Percentiles rank a stretch among this genome's conserved stretches.
Conservation (phyloP, 2,113 vertebrate genomes). For the Petaurus breviceps region DNA sequence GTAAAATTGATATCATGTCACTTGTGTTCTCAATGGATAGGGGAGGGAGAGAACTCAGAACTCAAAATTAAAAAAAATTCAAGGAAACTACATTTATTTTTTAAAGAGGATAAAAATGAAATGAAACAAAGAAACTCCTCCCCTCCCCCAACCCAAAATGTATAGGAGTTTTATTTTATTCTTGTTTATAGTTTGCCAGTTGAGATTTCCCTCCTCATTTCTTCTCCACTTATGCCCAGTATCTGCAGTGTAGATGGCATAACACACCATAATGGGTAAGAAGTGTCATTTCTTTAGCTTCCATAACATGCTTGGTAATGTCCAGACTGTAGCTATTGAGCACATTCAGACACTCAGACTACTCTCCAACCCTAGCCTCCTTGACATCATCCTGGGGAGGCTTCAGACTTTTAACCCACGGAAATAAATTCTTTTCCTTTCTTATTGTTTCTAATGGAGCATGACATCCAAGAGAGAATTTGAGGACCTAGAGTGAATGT, state of each 20-base stretch:
- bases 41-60: not conserved
- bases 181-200: not conserved
- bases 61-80: not conserved
- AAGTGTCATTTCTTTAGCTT: constrained; percentile 6
- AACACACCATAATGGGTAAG: not conserved
- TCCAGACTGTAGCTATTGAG: not conserved
- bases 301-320: not conserved
- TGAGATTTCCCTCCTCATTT: constrained; percentile 32
- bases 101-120: not conserved
- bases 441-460: not conserved
- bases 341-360: constrained; percentile 6
- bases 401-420: not conserved
- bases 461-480: not conserved
- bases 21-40: not conserved
- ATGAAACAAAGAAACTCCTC: too few relatives aligned
- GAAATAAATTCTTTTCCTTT: constrained; percentile 10
- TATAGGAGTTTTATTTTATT: not conserved
- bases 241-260: constrained; percentile 19
- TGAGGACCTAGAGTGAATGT: not conserved
- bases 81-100: not conserved
- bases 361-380: not conserved
- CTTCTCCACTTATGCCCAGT: constrained; percentile 21
- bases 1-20: not conserved
- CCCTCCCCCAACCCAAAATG: too few relatives aligned
- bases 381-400: not conserved